phyloP scores from a whole-genome alignment of 2,888 invertebrate genomes.

The Agelastica alni region DNA sequence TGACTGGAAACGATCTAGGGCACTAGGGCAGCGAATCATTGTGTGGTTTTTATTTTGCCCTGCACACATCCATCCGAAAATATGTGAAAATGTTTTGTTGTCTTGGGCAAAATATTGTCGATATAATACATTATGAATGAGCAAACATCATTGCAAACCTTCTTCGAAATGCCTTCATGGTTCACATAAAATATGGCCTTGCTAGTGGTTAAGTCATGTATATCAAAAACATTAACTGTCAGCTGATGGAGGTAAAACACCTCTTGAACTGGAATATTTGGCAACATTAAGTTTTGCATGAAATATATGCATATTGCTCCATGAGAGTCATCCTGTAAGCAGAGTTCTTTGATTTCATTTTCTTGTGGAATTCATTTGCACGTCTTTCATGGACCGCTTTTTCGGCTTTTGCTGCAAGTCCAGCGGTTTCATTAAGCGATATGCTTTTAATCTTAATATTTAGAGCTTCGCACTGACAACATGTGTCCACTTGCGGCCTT shows the following conservation, averaged over 20 bases:
- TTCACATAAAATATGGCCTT: background rate
- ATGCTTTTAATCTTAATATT: background rate
- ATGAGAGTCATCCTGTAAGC: background rate
- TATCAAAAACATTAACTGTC: background rate
- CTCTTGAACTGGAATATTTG: too few species aligned
- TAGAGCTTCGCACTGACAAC: background rate
- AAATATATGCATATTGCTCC: background rate
- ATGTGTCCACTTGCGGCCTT: background rate
- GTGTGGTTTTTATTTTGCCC: constrained; percentile 32
- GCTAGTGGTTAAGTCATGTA: background rate
- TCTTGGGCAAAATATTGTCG: background rate
- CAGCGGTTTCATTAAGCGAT: background rate
- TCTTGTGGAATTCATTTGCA: too few species aligned
- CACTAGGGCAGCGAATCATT: constrained; percentile 12
- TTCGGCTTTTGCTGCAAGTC: background rate
- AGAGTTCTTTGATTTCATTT: background rate
- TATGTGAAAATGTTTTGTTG: background rate
- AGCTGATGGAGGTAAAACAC: too few species aligned
- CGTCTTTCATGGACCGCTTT: background rate
- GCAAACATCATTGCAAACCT: background rate
- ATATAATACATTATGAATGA: background rate
- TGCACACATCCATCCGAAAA: constrained; percentile 30
- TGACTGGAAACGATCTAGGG: background rate
- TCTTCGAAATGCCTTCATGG: background rate
- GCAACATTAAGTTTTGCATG: too few species aligned